Conservation (phyloP, 2,888 invertebrate genomes). For the Cetonia aurata region DNA sequence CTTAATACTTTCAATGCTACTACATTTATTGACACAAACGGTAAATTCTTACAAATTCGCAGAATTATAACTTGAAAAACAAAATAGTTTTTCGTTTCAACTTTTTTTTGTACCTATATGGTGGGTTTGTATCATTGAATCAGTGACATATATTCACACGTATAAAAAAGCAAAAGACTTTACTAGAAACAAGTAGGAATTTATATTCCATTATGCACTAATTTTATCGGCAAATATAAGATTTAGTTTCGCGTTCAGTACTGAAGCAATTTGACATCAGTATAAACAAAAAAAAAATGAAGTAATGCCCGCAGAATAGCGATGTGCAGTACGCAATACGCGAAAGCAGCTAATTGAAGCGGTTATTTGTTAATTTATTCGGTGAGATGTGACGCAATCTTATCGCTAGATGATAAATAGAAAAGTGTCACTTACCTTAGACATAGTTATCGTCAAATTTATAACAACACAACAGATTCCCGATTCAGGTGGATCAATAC, state of each 20-base stretch:
- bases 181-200: too few relatives aligned
- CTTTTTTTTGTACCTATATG: too few relatives aligned
- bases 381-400: not conserved
- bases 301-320: not conserved
- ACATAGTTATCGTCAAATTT: conserved; percentile 46
- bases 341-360: not conserved
- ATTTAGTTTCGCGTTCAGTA: not conserved
- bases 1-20: too few relatives aligned
- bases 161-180: too few relatives aligned
- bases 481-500: conserved; percentile 52
- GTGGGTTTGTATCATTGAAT: too few relatives aligned
- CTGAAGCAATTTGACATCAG: not conserved
- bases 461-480: conserved; percentile 45
- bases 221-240: not conserved
- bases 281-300: not conserved
- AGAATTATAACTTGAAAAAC: too few relatives aligned
- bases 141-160: too few relatives aligned
- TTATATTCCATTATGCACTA: not conserved
- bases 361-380: not conserved
- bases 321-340: not conserved
- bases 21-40: too few relatives aligned
- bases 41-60: too few relatives aligned
- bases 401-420: conserved; percentile 7
- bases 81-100: too few relatives aligned
- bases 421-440: conserved; percentile 47